phyloP scores from a whole-genome alignment of 2,888 invertebrate genomes.

The Tillus elongatus region DNA sequence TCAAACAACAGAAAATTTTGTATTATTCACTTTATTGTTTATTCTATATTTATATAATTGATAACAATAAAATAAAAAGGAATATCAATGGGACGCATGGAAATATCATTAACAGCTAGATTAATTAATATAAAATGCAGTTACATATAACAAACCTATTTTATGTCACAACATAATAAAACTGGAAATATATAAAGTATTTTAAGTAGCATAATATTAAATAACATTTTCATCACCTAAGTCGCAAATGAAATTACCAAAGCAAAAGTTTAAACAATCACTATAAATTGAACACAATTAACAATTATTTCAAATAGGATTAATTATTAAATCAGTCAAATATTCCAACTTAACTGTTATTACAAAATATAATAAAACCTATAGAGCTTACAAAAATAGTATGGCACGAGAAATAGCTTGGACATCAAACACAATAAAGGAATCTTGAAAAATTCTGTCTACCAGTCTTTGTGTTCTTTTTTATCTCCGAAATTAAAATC shows the following conservation, averaged over 20 bases:
- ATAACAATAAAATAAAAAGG: slow-evolving; percentile 31
- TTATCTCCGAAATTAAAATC: too few species aligned
- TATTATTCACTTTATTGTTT: slow-evolving; percentile 25
- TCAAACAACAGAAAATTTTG: too few species aligned
- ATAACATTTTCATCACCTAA: slow-evolving; percentile 25
- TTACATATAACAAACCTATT: slow-evolving; percentile 22
- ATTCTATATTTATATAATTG: slow-evolving; percentile 29
- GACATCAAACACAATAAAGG: background rate
- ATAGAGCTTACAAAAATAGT: slow-evolving; percentile 1
- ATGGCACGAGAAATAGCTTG: slow-evolving; percentile 18
- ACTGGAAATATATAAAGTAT: slow-evolving; percentile 29
- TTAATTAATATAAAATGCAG: slow-evolving; percentile 27
- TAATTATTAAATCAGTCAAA: slow-evolving; percentile 12
- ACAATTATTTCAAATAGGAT: slow-evolving; percentile 16
- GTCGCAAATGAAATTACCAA: slow-evolving; percentile 15
- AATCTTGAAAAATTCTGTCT: slow-evolving; percentile 18
- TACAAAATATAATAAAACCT: slow-evolving; percentile 3
- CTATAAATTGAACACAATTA: slow-evolving; percentile 15
- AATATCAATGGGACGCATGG: slow-evolving; percentile 18
- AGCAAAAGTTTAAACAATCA: slow-evolving; percentile 11
- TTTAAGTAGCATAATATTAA: slow-evolving; percentile 31
- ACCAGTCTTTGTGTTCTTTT: too few species aligned
- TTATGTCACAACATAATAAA: slow-evolving; percentile 20
- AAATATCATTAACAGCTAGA: slow-evolving; percentile 29
- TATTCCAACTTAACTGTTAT: background rate